Evolutionary conservation across 2,797 vertebrate genomes (phyloP), one percentile per base, ranked within the genome.

Genomic region (Coregonus suidteri): DNA sequence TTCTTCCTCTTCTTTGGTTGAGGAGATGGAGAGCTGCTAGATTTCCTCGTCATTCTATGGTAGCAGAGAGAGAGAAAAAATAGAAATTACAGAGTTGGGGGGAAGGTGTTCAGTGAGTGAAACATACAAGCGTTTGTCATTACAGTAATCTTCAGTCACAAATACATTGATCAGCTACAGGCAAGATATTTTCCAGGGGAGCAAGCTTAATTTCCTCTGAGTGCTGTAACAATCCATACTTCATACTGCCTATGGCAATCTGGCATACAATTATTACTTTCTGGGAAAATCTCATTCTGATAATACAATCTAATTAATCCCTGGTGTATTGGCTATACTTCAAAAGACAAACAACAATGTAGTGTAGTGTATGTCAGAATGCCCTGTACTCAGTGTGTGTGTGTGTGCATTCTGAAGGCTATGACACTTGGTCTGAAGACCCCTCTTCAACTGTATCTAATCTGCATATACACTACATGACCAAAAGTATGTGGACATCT

Each of bases 1-100:
- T 98, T 99, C 95, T 99, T 99, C 85, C 96, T 96, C 91, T 99
- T 99, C 93, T 98, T 99, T 75, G 97, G 97, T 1, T 95, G 96
- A 69, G 98, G 97, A 66, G 97, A 99, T 59, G 93, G 92, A 69
- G 98, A 99, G 91, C 96, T 98, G 93, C 97, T 99, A 0, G 96
- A 97, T 92, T 97, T 97, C 90, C 93, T 94, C 83, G 93, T 94
- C 80, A 88, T 77, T 88, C 95, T 95, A 82, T 80, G 78, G 82
- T 69, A 82, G 76, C 34, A 73, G 73, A 82, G 53, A 47, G 76
- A 79, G 78, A n/a, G 62, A 6, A 1, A 65, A 6, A n/a, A n/a
- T 30, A 1, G 9, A 18, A 15, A 54, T 54, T 4, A 47, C 9
- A 47, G 9, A 47, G 41, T 47, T 47, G 41, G 41, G 41, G 41